Conservation (phyloP, 2,113 vertebrate species). For the Dissostichus mawsoni region DNA sequence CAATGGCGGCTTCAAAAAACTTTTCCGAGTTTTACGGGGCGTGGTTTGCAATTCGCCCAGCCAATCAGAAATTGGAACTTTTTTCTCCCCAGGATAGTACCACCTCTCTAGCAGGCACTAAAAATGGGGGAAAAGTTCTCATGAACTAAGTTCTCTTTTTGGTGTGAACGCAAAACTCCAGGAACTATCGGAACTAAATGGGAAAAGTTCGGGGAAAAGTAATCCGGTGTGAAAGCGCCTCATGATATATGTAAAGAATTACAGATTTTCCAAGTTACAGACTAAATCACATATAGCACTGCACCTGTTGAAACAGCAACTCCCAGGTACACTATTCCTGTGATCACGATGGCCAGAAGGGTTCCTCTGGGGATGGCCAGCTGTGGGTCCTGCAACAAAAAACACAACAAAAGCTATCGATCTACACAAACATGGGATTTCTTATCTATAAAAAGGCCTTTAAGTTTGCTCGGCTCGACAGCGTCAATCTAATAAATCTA, state of each 20-base stretch:
- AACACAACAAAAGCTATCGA: slow-evolving; percentile 5
- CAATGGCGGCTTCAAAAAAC: too few species aligned
- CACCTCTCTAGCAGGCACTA: too few species aligned
- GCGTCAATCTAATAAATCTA: background rate
- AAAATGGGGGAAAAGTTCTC: too few species aligned
- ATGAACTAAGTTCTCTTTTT: too few species aligned
- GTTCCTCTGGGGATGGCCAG: slow-evolving; percentile 97
- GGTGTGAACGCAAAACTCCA: too few species aligned
- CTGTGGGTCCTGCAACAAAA: slow-evolving; percentile 92
- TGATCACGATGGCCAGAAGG: slow-evolving; percentile 95
- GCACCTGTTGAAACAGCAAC: slow-evolving; percentile 95
- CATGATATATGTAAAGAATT: background rate
- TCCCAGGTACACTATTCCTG: slow-evolving; percentile 93
- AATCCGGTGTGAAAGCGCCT: too few species aligned
- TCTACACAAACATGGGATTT: background rate
- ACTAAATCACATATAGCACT: background rate
- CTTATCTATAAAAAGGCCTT: background rate
- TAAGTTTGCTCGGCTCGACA: background rate
- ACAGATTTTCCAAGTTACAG: background rate
- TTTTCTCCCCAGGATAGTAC: too few species aligned
- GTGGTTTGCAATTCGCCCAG: too few species aligned
- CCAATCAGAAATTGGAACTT: too few species aligned
- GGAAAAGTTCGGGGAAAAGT: too few species aligned
- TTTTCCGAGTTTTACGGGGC: too few species aligned
- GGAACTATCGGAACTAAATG: too few species aligned